A percentile compares a stretch with the other conserved stretches of the same genome.
Evolutionary conservation across 35 echinoderm and acorn worm genomes (phyloP).

Genomic region (Stichopus chloronotus): DNA sequence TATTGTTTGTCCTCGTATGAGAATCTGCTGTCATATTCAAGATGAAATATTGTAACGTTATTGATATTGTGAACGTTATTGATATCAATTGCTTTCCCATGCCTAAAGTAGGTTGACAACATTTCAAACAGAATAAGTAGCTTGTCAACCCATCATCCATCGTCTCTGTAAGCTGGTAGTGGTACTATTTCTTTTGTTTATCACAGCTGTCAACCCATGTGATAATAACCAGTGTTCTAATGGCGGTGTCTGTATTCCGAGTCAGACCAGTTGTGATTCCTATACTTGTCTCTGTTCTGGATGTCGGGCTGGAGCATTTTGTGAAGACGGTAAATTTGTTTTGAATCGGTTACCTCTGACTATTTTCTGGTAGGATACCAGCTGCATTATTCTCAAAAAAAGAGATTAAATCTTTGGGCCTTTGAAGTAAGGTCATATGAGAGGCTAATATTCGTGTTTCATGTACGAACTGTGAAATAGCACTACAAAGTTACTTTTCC

Average conservation of each 20-base stretch:
- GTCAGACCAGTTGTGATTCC: neutral
- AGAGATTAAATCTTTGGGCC: neutral
- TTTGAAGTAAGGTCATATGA: neutral
- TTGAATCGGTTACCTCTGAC: too few relatives aligned
- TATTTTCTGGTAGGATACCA: too few relatives aligned
- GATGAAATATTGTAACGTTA: too few relatives aligned
- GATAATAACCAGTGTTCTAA: conserved; percentile 80
- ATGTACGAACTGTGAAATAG: neutral
- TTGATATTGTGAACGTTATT: too few relatives aligned
- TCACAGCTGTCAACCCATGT: conserved; percentile 67
- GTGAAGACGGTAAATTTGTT: conserved; percentile 28
- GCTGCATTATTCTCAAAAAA: neutral
- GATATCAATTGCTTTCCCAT: too few relatives aligned
- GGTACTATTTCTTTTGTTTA: neutral
- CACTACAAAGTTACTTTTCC: neutral
- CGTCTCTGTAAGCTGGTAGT: too few relatives aligned
- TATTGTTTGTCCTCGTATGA: too few relatives aligned
- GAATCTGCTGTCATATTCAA: too few relatives aligned
- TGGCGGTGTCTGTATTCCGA: conserved; percentile 59
- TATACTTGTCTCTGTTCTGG: conserved; percentile 63
- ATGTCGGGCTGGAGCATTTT: conserved; percentile 51
- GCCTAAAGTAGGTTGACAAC: too few relatives aligned
- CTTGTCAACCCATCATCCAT: too few relatives aligned
- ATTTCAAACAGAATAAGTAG: too few relatives aligned
- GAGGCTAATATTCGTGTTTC: neutral